A percentile compares a stretch with the other conserved stretches of the same genome.
These are phyloP conservation scores for Lumbricus terrestris DNA, from an alignment of 2,888 invertebrate species.

Conservation along the genomic window DNA sequence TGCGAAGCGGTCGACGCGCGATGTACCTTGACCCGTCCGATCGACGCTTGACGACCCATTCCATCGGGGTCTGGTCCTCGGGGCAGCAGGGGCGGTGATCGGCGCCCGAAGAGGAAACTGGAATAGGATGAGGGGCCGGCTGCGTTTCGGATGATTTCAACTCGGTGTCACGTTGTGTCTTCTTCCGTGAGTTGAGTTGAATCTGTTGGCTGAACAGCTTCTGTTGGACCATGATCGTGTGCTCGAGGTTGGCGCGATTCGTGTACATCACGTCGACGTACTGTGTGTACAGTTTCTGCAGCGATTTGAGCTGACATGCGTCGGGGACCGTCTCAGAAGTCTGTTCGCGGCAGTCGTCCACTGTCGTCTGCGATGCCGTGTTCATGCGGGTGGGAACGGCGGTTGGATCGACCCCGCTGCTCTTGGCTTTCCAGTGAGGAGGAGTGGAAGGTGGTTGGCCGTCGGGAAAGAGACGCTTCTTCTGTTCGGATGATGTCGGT, in stretches of 20 bases:
- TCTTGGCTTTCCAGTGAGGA: neutral
- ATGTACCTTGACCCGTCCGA: conserved; percentile 76
- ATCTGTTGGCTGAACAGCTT: conserved; percentile 61
- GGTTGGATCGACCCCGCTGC: neutral
- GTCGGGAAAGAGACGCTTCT: neutral
- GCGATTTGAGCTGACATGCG: conserved; percentile 41
- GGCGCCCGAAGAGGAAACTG: neutral
- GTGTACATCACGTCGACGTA: conserved; percentile 71
- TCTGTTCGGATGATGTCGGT: neutral
- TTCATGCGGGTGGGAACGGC: neutral
- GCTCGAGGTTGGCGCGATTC: conserved; percentile 69
- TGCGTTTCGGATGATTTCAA: neutral
- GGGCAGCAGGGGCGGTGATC: neutral
- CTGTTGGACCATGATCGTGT: conserved; percentile 71
- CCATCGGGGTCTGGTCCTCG: conserved; percentile 35
- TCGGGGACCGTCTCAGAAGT: neutral
- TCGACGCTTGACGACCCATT: conserved; percentile 75
- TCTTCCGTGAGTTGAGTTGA: conserved; percentile 27
- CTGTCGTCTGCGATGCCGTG: neutral
- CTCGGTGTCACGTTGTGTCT: neutral
- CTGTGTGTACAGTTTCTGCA: conserved; percentile 55
- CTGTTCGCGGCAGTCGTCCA: conserved; percentile 3
- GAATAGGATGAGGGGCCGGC: neutral
- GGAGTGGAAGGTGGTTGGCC: neutral
- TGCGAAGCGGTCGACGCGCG: conserved; percentile 71